Evolutionary conservation across 2,888 invertebrate species (phyloP).

Genomic region (Tyria jacobaeae): DNA sequence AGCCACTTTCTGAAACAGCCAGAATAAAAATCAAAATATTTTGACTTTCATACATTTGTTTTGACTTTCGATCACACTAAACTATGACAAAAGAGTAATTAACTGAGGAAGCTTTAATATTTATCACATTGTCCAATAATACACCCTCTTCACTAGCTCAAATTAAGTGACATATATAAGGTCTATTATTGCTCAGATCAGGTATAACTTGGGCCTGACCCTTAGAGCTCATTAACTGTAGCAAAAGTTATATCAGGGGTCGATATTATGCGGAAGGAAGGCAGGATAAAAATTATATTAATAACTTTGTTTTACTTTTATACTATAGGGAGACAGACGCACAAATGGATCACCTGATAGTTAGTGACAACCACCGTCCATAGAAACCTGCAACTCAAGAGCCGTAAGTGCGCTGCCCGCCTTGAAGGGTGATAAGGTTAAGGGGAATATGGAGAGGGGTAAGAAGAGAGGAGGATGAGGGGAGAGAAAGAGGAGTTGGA

Average conservation of each 20-base stretch:
- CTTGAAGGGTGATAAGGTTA: no score
- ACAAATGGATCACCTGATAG: no score
- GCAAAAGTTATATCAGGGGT: conserved; percentile 22
- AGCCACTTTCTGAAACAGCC: no score
- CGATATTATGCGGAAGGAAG: conserved; percentile 10
- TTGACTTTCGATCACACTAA: background rate
- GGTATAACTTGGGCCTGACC: conserved; percentile 13
- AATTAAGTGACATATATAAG: conserved; percentile 16
- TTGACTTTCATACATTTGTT: background rate
- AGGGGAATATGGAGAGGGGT: no score
- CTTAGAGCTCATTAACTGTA: conserved; percentile 25
- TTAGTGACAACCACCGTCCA: no score
- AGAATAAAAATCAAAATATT: background rate
- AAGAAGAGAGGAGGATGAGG: no score
- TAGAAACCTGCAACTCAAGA: no score
- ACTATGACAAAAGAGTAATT: background rate
- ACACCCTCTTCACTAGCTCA: conserved; percentile 9
- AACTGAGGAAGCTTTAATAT: background rate
- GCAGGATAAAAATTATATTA: conserved; percentile 1
- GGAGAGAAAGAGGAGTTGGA: no score
- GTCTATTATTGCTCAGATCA: conserved; percentile 21
- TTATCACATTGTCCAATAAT: conserved; percentile 16
- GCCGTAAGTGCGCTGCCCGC: no score
- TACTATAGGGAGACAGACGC: no score
- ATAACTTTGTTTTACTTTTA: background rate